Evolutionary conservation across 1,140 invertebrate species (phyloP), one percentile per base, ranked within the genome.

Genomic region (Teleopsis dalmanni): DNA sequence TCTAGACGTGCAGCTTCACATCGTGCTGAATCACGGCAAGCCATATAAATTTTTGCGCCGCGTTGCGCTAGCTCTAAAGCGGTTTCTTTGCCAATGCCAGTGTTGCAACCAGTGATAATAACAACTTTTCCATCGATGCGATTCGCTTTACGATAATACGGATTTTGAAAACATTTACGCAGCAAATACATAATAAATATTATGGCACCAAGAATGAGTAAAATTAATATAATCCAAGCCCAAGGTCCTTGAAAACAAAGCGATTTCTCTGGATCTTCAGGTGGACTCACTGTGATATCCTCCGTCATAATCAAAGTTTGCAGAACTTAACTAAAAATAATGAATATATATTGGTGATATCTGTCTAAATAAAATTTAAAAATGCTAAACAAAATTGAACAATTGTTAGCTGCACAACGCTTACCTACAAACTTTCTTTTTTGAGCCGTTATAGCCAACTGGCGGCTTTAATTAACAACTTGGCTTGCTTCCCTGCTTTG

Each of bases 61-160:
- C 87, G 73, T 58, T 77, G 79, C 27, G 84, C 87, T 56, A 91
- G 74, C 62, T 90, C 85, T 41, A 79, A 60, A 0, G 81, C 89
- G 11, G 90, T 90, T 67, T 87, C 84, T 74, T 88, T 91, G 8
- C 93, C 93, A 55, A 96, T 93, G 10, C 93, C 93, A 21, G 85
- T 84, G 65, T 93, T 95, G 29, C 84, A 85, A 14, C 92, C 92
- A 7, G 68, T 71, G 0, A 71, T 61, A 29, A 71, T 69, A 3
- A 70, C 65, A 49, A 71, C 63, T 50, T 71, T 70, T 43, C 67
- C 68, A 53, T 68, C 68, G 36, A 71, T 69, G 4, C 67, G 55
- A 29, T 64, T 70, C 34, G 55, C 38, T 37, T 65, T 63, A 9
- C 62, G 54, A 41, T 67, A 70, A 3, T 42, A 47, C 0, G 65